A percentile compares a stretch with the other conserved stretches of the same genome.
Evolutionary conservation across 92 coral and sea anemone genomes (phyloP).

Genomic region (Metridium senile): DNA sequence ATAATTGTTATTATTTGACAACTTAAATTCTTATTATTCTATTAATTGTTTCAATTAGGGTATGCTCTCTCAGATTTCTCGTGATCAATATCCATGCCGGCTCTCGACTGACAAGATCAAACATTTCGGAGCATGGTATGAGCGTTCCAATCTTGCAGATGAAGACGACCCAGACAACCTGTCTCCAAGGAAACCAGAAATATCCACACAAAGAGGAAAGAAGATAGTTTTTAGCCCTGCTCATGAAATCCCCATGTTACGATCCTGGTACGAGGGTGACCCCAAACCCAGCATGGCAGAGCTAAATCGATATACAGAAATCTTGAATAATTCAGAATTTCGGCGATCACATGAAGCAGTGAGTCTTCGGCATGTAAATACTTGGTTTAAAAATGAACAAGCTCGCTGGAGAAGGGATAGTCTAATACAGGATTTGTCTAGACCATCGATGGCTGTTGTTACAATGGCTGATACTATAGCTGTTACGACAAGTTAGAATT

Average conservation of each 20-base stretch:
- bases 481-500: constrained; percentile 39
- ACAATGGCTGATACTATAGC: constrained; percentile 82
- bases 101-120: constrained; percentile 88
- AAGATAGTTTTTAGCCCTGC: constrained; percentile 89
- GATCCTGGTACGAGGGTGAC: constrained; percentile 84
- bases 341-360: constrained; percentile 78
- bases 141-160: constrained; percentile 77
- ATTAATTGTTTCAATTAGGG: constrained; percentile 54
- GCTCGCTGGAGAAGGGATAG: constrained; percentile 88
- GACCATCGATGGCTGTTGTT: constrained; percentile 80
- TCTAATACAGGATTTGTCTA: constrained; percentile 73
- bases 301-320: constrained; percentile 73
- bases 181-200: constrained; percentile 64
- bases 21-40: neutral
- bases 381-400: constrained; percentile 97
- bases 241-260: constrained; percentile 81
- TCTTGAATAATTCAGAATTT: constrained; percentile 78
- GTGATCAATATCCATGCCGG: constrained; percentile 95
- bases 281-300: constrained; percentile 87
- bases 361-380: constrained; percentile 85
- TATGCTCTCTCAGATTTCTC: constrained; percentile 96
- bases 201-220: constrained; percentile 76
- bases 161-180: constrained; percentile 58
- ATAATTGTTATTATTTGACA: no score
- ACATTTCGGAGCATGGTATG: constrained; percentile 94